Conservation (phyloP, 2,888 invertebrate species). For the Thecocarcelia acutangulata region DNA sequence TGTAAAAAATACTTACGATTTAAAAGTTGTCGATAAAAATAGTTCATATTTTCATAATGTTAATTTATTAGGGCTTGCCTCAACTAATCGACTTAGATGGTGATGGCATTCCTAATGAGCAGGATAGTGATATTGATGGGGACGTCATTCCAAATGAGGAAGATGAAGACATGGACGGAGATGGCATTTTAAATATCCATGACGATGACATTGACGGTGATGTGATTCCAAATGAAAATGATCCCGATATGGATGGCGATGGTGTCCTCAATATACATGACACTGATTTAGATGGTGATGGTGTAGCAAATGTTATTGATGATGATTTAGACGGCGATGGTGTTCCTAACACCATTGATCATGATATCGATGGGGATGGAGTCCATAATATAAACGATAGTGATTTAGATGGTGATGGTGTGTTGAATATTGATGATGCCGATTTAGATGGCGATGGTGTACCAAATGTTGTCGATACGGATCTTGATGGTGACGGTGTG, state of each 20-base stretch:
- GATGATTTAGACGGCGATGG: conserved; percentile 77
- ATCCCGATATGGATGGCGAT: conserved; percentile 74
- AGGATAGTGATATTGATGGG: conserved; percentile 71
- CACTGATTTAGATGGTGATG: conserved; percentile 80
- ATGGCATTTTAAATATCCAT: conserved; percentile 74
- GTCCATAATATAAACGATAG: conserved; percentile 75
- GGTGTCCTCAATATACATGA: conserved; percentile 71
- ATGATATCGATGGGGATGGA: conserved; percentile 75
- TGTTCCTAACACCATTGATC: conserved; percentile 78
- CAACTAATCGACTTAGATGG: conserved; percentile 68
- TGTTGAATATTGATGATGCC: conserved; percentile 78
- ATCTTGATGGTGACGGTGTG: conserved; percentile 82
- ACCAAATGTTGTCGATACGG: conserved; percentile 81
- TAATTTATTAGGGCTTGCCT: conserved; percentile 56
- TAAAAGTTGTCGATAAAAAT: conserved; percentile 49
- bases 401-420: conserved; percentile 79
- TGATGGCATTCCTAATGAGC: conserved; percentile 75
- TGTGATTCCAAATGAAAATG: conserved; percentile 79
- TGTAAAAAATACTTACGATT: conserved; percentile 47
- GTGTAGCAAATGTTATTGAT: conserved; percentile 81
- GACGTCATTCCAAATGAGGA: conserved; percentile 75
- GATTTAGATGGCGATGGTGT: conserved; percentile 81
- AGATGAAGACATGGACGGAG: conserved; percentile 71
- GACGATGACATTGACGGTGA: conserved; percentile 75
- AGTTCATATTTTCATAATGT: conserved; percentile 58